Conservation (phyloP, 2,888 invertebrate species). For the Willowsia nigromaculata region DNA sequence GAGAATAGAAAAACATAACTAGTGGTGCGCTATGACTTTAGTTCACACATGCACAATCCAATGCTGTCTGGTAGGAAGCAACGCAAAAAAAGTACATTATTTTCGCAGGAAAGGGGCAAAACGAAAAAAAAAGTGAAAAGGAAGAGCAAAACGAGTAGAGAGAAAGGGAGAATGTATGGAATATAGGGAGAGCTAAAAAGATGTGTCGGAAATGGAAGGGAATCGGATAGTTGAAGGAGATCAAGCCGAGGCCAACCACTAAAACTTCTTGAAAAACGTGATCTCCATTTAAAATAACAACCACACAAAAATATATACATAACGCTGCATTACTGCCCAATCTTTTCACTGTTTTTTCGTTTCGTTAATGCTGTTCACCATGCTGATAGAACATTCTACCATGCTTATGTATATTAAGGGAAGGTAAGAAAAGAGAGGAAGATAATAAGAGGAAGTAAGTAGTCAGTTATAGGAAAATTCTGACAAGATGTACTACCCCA, state of each 20-base stretch:
- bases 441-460: neutral
- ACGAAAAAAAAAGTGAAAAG: neutral
- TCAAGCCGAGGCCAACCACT: constrained; percentile 71
- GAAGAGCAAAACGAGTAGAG: neutral
- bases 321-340: constrained; percentile 39
- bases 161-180: constrained; percentile 46
- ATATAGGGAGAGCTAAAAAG: neutral
- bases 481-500: constrained; percentile 60
- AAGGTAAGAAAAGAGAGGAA: neutral
- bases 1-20: no score
- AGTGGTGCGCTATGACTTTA: no score
- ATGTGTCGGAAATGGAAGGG: constrained; percentile 73
- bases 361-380: neutral
- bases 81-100: neutral
- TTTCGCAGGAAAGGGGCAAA: neutral
- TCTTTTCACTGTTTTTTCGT: constrained; percentile 31
- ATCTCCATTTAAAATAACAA: constrained; percentile 75
- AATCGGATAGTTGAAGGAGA: constrained; percentile 73
- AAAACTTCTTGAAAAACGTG: constrained; percentile 76
- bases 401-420: neutral
- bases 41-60: neutral
- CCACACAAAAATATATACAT: constrained; percentile 45
- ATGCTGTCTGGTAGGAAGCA: neutral
- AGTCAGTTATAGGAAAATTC: constrained; percentile 38
- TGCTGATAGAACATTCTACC: neutral